Conservation (phyloP, 2,113 vertebrate genomes). For the Cyanistes caeruleus region DNA sequence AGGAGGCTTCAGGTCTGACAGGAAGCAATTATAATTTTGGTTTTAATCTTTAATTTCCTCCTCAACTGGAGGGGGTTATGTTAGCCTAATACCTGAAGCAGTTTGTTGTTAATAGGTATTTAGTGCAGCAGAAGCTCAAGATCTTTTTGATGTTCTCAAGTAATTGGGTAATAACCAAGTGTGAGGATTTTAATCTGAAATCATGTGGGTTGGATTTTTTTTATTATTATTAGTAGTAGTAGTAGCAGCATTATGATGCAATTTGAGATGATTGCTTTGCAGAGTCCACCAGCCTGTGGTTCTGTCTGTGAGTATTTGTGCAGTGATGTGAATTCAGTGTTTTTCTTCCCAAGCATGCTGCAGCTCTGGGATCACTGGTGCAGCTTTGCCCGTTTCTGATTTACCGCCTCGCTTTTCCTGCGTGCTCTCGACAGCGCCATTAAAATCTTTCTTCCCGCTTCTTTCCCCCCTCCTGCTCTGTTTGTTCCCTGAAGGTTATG, state of each 20-base stretch:
- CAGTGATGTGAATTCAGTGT: background rate
- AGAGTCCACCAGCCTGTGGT: background rate
- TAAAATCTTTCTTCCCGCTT: background rate
- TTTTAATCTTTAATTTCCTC: background rate
- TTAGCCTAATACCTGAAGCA: background rate
- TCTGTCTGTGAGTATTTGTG: background rate
- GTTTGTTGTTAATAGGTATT: background rate
- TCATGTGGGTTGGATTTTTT: background rate
- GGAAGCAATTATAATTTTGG: background rate
- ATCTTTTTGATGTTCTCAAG: background rate
- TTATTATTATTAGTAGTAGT: fast-evolving
- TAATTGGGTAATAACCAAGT: background rate
- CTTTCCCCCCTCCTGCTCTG: background rate
- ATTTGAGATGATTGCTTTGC: background rate
- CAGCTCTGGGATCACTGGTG: background rate
- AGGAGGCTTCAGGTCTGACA: background rate
- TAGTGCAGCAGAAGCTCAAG: background rate
- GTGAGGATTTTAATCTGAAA: background rate
- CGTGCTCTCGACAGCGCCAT: background rate
- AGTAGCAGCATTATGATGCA: too few species aligned
- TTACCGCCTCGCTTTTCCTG: background rate
- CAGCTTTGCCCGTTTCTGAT: background rate
- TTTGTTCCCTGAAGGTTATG: slow-evolving; percentile 85
- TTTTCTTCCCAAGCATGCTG: background rate
- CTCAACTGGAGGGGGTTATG: background rate